phyloP scores from a whole-genome alignment of 2,888 invertebrate genomes.

The Caenorhabditis virilis region DNA sequence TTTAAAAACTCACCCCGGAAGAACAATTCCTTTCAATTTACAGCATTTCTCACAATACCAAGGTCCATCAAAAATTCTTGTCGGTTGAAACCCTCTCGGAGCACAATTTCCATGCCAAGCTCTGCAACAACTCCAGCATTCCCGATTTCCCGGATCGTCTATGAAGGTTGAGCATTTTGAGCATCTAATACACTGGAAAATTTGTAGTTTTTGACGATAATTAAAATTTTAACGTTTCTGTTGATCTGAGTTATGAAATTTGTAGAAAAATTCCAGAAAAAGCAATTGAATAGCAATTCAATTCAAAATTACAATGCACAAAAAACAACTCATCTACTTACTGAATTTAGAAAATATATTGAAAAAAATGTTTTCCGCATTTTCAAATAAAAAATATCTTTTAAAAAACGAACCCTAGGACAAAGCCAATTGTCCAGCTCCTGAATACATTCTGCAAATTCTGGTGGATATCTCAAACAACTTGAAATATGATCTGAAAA shows the following conservation, averaged over 20 bases:
- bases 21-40: too few species aligned
- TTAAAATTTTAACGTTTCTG: not conserved
- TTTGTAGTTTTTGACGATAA: not conserved
- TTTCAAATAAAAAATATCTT: too few species aligned
- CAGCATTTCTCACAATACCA: slow-evolving; percentile 5
- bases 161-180: slow-evolving; percentile 3
- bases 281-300: too few species aligned
- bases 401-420: not conserved
- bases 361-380: too few species aligned
- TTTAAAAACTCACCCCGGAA: too few species aligned
- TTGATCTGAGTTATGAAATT: too few species aligned
- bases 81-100: not conserved
- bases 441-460: not conserved
- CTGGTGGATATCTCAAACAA: slow-evolving; percentile 1
- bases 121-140: slow-evolving; percentile 4
- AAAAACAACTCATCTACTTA: too few species aligned
- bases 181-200: slow-evolving; percentile 6
- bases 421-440: not conserved
- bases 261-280: too few species aligned
- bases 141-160: slow-evolving; percentile 2
- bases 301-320: too few species aligned
- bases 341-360: too few species aligned
- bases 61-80: not conserved
- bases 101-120: slow-evolving; percentile 10
- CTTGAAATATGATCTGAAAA: slow-evolving; percentile 1